Percentiles rank a stretch among this genome's conserved stretches.
Evolutionary conservation across 1,140 invertebrate genomes (phyloP).

Genomic region (Saccostrea echinata): DNA sequence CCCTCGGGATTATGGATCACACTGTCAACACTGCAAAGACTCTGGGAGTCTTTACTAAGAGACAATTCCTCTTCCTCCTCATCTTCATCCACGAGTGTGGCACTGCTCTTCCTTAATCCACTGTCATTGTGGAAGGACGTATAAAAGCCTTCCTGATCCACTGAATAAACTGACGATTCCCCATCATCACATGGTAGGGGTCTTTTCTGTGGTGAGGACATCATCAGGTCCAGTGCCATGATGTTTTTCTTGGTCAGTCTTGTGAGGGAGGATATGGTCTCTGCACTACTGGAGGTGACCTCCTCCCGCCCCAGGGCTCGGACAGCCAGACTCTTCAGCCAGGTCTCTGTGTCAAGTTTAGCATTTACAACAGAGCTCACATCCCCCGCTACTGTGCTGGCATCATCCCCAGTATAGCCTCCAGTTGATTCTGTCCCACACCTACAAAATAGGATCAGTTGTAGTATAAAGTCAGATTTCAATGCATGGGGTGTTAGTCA

Average conservation of each 20-base stretch:
- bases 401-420: constrained; percentile 67
- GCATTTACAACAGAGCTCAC: constrained; percentile 66
- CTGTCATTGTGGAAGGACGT: constrained; percentile 98
- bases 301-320: constrained; percentile 67
- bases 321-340: constrained; percentile 70
- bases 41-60: constrained; percentile 64
- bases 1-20: constrained; percentile 67
- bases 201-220: constrained; percentile 60
- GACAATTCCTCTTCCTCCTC: constrained; percentile 65
- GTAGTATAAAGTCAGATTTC: too few species aligned
- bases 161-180: constrained; percentile 95
- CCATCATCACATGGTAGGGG: constrained; percentile 87
- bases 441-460: constrained; percentile 44
- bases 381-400: constrained; percentile 66
- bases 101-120: constrained; percentile 83
- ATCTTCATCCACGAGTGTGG: constrained; percentile 64
- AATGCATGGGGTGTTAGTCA: too few species aligned
- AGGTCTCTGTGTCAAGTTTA: constrained; percentile 69
- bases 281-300: constrained; percentile 64
- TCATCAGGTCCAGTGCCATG: constrained; percentile 70
- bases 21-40: constrained; percentile 71
- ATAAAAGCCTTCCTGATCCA: constrained; percentile 98
- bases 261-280: constrained; percentile 66
- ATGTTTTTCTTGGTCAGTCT: constrained; percentile 73
- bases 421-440: constrained; percentile 66